A percentile compares a stretch with the other conserved stretches of the same genome.
Evolutionary conservation across 2,888 invertebrate species (phyloP).

Genomic region (Abrostola triplasia): DNA sequence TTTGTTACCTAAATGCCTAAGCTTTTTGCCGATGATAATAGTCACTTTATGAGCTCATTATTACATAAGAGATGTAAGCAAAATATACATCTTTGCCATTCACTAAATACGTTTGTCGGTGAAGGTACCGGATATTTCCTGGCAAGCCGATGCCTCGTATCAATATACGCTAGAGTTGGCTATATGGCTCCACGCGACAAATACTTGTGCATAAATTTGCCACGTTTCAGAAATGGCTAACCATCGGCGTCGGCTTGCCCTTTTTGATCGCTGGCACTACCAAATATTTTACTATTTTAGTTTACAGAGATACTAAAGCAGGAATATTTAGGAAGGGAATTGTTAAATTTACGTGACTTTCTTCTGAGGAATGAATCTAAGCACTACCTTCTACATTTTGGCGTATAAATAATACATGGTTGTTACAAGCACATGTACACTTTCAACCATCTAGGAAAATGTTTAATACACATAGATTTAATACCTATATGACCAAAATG

Average conservation of each 20-base stretch:
- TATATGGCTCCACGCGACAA: neutral
- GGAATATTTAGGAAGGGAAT: too few relatives aligned
- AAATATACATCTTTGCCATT: conserved; percentile 5
- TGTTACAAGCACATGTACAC: too few relatives aligned
- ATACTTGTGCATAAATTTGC: conserved; percentile 12
- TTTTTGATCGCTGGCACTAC: neutral
- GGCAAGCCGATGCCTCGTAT: neutral
- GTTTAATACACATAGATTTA: too few relatives aligned
- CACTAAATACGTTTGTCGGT: conserved; percentile 6
- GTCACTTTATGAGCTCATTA: too few relatives aligned
- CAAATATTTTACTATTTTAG: neutral
- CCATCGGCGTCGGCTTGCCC: neutral
- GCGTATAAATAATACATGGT: too few relatives aligned
- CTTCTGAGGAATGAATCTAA: too few relatives aligned
- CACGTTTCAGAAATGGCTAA: conserved; percentile 6
- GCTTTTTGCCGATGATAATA: neutral
- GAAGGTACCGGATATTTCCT: conserved; percentile 4
- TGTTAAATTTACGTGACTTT: too few relatives aligned
- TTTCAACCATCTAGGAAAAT: too few relatives aligned
- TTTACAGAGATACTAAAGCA: too few relatives aligned
- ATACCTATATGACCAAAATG: too few relatives aligned
- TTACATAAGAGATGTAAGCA: too few relatives aligned
- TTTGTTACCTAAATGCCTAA: neutral
- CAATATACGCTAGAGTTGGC: conserved; percentile 4
- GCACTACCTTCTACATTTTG: too few relatives aligned